These are phyloP conservation scores for Porites lutea DNA, from an alignment of 64 coral and sea anemone species.

Conservation along the genomic window DNA sequence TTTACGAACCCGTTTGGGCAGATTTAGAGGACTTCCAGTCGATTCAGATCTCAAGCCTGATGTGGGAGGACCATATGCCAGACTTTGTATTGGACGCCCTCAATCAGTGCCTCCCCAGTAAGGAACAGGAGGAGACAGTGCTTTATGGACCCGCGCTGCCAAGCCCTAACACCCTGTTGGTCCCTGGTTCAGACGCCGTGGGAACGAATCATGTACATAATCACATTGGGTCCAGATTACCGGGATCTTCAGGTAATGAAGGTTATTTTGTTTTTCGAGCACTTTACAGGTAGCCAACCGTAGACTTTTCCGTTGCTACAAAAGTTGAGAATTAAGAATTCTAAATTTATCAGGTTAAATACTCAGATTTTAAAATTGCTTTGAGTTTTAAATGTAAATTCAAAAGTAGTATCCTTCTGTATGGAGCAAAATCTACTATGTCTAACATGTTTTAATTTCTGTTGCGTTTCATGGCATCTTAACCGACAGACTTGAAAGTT, in stretches of 20 bases:
- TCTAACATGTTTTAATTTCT: no score
- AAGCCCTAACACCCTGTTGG: constrained; percentile 12
- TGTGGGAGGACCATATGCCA: constrained; percentile 99
- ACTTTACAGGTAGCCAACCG: no score
- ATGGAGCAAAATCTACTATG: no score
- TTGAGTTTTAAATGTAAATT: no score
- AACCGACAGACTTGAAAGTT: no score
- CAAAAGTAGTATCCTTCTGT: no score
- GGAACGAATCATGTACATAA: constrained; percentile 7
- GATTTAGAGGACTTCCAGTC: constrained; percentile 87
- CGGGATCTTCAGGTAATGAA: constrained; percentile 4
- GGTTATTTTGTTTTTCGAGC: not conserved
- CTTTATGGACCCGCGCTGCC: constrained; percentile 28
- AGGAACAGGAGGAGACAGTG: constrained; percentile 74
- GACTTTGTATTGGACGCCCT: constrained; percentile 95
- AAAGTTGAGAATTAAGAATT: no score
- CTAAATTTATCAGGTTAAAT: no score
- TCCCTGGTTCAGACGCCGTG: not conserved
- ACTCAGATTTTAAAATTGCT: no score
- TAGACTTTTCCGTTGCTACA: no score
- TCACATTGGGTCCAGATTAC: constrained; percentile 2
- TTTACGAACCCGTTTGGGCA: constrained; percentile 92
- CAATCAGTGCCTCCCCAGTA: constrained; percentile 85
- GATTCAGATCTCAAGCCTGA: constrained; percentile 92
- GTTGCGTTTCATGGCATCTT: no score